Evolutionary conservation across 2,888 invertebrate genomes (phyloP).

Genomic region (Cantharis lateralis): DNA sequence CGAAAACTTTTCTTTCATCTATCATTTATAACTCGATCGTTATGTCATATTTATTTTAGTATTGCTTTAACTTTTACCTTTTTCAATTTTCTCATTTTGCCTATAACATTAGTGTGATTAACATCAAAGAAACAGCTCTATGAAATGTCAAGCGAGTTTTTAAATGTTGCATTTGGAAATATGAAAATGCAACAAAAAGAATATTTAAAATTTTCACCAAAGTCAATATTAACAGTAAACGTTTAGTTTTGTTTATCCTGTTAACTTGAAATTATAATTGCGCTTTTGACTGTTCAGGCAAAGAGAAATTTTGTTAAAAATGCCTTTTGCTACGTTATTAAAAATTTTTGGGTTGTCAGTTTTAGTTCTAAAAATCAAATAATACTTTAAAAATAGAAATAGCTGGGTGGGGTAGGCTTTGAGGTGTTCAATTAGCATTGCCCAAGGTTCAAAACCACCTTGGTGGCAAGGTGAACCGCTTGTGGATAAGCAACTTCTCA

Average conservation of each 20-base stretch:
- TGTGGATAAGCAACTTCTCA: constrained; percentile 17
- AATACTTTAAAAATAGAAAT: background rate
- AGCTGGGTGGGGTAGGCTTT: background rate
- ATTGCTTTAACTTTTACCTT: background rate
- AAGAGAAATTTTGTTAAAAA: background rate
- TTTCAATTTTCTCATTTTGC: background rate
- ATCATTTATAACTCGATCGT: background rate
- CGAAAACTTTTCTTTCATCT: background rate
- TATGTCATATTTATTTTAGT: background rate
- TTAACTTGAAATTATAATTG: background rate
- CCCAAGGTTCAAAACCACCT: constrained; percentile 39
- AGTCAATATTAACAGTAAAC: background rate
- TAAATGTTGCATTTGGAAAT: background rate
- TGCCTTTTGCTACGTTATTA: background rate
- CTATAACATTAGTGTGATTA: background rate
- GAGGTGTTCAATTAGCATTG: constrained; percentile 10
- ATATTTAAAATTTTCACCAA: background rate
- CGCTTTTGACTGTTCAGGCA: background rate
- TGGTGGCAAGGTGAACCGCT: constrained; percentile 45
- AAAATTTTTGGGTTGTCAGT: background rate
- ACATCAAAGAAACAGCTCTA: background rate
- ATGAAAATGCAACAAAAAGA: background rate
- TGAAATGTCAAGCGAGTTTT: background rate
- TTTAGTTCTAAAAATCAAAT: background rate
- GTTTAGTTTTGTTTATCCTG: background rate